phyloP scores from a whole-genome alignment of 2,888 invertebrate genomes.

The Aquatica leii region DNA sequence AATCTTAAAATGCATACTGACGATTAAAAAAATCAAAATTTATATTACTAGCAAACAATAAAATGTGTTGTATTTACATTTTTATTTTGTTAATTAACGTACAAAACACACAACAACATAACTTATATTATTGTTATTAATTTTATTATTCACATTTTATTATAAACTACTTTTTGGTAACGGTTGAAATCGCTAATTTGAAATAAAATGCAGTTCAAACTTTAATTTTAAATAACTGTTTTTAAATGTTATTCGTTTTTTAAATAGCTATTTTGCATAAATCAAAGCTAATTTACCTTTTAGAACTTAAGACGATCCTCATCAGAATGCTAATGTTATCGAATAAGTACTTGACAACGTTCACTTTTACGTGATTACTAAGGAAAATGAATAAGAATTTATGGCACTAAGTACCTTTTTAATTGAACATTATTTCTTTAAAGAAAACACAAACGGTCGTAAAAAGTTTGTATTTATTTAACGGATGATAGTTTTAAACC shows the following conservation, averaged over 20 bases:
- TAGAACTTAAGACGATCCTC: neutral
- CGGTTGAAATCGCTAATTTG: too few relatives aligned
- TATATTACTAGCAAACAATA: too few relatives aligned
- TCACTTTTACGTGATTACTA: neutral
- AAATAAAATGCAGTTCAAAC: too few relatives aligned
- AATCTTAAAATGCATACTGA: too few relatives aligned
- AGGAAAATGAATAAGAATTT: slow-evolving; percentile 15
- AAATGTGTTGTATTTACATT: too few relatives aligned
- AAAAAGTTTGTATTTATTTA: slow-evolving; percentile 21
- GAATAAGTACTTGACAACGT: neutral
- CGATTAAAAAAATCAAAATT: too few relatives aligned
- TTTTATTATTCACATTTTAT: too few relatives aligned
- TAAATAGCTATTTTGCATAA: slow-evolving; percentile 8
- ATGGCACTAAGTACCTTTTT: slow-evolving; percentile 17
- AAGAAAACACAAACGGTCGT: slow-evolving; percentile 18
- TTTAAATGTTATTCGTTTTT: neutral
- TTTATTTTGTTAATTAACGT: too few relatives aligned
- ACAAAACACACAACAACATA: too few relatives aligned
- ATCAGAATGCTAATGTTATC: slow-evolving; percentile 7
- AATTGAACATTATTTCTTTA: slow-evolving; percentile 23
- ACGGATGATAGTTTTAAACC: slow-evolving; percentile 20
- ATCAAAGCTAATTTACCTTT: slow-evolving; percentile 3
- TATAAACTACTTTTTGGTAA: too few relatives aligned
- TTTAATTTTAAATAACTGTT: neutral
- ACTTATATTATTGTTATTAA: too few relatives aligned